Base-by-base conservation (phyloP, 2,113 vertebrate genomes). In the Cinclus cinclus region DNA sequence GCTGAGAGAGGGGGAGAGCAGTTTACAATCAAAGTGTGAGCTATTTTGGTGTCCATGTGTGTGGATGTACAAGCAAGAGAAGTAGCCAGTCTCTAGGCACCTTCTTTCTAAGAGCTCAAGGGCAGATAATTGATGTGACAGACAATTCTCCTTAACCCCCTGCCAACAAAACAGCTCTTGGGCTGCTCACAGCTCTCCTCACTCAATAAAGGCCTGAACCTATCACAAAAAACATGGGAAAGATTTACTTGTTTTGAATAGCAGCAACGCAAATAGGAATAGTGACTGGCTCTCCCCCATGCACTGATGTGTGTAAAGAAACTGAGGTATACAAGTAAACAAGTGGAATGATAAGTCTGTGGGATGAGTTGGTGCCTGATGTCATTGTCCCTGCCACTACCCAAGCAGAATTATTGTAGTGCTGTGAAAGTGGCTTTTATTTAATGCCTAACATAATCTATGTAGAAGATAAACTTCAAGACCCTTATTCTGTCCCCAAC, bases 91-190 rank as follows among this genome's bases (percentile, higher is more conserved):
- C 68, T 95, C 84, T 92, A 89, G 78, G 37, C 93, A 94, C 85
- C 92, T 96, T 93, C 92, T 97, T 96, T 96, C 83, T 90, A 65
- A 92, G 69, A 95, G 69, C 75, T 81, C 64, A 81, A 69, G 85
- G 82, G 95, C 95, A 95, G 97, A 93, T 97, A 97, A 98, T 97
- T 96, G 94, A 96, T 97, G 76, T 90, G 95, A 97, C 94, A 94
- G 94, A 90, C 58, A 77, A 92, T 95, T 92, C 83, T 90, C 93
- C 88, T 94, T 92, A 95, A 94, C 95, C 52, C 52, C 56, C 85
- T 89, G 55, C 91, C 89, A 94, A 87, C 91, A 96, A 94, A 96
- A 97, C 92, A 84, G 68, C 68, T 90, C 83, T 81, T 88, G 81
- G 84, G 90, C 85, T 83, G 81, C 90, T 95, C 96, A 91, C 55